Base-by-base conservation (phyloP, 2,888 invertebrate species). In the Abscondita cerata region DNA sequence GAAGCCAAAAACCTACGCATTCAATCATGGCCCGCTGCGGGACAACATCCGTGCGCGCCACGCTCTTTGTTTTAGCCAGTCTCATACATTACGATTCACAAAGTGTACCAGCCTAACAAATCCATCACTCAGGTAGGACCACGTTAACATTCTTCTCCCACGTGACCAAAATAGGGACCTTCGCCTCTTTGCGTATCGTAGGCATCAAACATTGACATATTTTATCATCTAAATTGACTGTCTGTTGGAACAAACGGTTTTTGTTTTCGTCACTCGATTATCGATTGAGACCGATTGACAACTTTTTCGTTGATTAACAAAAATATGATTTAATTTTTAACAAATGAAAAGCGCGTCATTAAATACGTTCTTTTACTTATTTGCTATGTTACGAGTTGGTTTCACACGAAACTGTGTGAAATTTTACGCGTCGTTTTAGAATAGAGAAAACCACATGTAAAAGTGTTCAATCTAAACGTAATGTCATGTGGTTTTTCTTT, bases 21-120 rank as follows among this genome's bases (percentile, higher is more conserved):
- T 75, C 76, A 74, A 74, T 76, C 74, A 74, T 68, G 65, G 61
- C 75, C 76, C 70, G 75, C 75, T 75, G 76, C 64, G 74, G 65
- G 66, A 71, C 71, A 74, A 74, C 75, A 73, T 75, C 74, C 74
- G 71, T 68, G 65, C 63, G 66, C 62, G 66, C 67, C 63, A 69
- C 68, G 63, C 64, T 70, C 74, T 74, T 74, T 74, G 74, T 74
- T 72, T 74, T 73, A 73, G 54, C 31, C 19, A 11, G 44, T 44
- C 64, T 61, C 61, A 63, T 68, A 59, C 64, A 67, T 68, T 68
- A 69, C 67, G 67, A 71, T 71, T 70, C 70, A 71, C 71, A 67
- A 67, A 70, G 68, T 70, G 69, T 70, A 71, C 67, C 71, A 66
- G 68, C 66, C 68, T 68, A 70, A 72, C 70, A 67, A 66, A 75